Base-by-base conservation (phyloP, 2,888 invertebrate genomes). In the Neoitamus cyanurus region DNA sequence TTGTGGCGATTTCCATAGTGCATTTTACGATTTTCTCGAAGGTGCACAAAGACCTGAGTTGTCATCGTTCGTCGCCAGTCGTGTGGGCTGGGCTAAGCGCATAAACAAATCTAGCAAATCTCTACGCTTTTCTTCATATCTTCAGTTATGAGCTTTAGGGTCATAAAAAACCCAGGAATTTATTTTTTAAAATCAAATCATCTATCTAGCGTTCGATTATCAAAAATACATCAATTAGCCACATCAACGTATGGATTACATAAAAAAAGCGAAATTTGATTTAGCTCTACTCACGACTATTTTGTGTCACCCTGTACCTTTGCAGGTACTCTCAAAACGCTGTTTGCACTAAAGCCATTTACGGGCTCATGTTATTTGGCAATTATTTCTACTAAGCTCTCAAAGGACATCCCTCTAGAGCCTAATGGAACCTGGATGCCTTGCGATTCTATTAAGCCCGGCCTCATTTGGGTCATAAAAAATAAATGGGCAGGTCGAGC, bases 401-500 rank as follows among this genome's bases (percentile, higher is more conserved):
- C 75, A 75, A 75, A 75, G 75, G 37, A 58, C 25, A 20, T 15
- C 58, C 58, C 58, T 58, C 75, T 25, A 30, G 20, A 75, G 15
- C 25, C 25, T 37, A 42, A 37, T 75, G 75, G 75, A 75, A 42
- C 37, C 75, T 75, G 42, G 73, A 73, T 75, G 42, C 42, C 75
- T 75, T 75, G 75, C 75, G 75, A 75, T 75, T 46, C 42, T 25
- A 75, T 75, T 75, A 75, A 75, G 42, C 13, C 75, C 42, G 42
- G 58, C 75, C 42, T 75, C 75, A 75, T 75, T 75, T 75, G 42
- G 75, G 42, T 25, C 42, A 75, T 75, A 75, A 75, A 75, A 75
- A 75, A 75, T 75, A 42, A 75, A 75, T 75, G 42, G 75, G 25
- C 25, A 25, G 25, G 25, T 75, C 37, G 42, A 75, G 28, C 28